These are phyloP conservation scores for Myoxocephalus aenaeus DNA, from an alignment of 2,797 vertebrate species.

Conservation along the genomic window DNA sequence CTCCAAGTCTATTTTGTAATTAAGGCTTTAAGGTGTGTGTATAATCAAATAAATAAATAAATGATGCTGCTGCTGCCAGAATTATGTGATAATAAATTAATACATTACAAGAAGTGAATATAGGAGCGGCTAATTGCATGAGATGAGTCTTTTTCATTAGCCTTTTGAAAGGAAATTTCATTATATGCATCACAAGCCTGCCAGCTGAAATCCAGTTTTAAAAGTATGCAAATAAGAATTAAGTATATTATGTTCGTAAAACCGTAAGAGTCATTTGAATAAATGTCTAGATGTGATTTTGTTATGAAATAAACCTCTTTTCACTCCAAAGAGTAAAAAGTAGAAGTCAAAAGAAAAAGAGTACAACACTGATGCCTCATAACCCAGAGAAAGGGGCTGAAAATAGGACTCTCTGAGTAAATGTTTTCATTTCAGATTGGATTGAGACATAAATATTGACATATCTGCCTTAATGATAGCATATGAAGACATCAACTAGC, in stretches of 20 bases:
- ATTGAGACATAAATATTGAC: slow-evolving; percentile 32
- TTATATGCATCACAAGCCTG: slow-evolving; percentile 84
- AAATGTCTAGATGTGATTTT: slow-evolving; percentile 36
- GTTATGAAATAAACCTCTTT: slow-evolving; percentile 1
- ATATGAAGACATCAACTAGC: slow-evolving; percentile 8
- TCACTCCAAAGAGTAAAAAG: slow-evolving; percentile 2
- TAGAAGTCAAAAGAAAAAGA: slow-evolving; percentile 8
- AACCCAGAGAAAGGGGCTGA: slow-evolving; percentile 9
- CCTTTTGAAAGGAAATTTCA: slow-evolving; percentile 81
- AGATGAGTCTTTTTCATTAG: slow-evolving; percentile 83
- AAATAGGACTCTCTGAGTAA: slow-evolving; percentile 19
- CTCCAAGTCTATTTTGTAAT: slow-evolving; percentile 80
- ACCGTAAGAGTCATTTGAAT: slow-evolving; percentile 45
- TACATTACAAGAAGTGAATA: slow-evolving; percentile 82
- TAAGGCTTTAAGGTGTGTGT: slow-evolving; percentile 82
- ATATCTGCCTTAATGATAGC: slow-evolving; percentile 27
- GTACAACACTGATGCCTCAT: neutral
- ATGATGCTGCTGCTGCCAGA: slow-evolving; percentile 64
- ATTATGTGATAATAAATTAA: slow-evolving; percentile 85
- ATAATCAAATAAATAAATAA: slow-evolving; percentile 85
- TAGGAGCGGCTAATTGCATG: slow-evolving; percentile 81
- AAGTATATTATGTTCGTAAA: slow-evolving; percentile 56
- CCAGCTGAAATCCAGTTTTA: slow-evolving; percentile 71
- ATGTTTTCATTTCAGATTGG: slow-evolving; percentile 40
- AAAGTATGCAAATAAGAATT: slow-evolving; percentile 78